A percentile compares a stretch with the other conserved stretches of the same genome.
These are phyloP conservation scores for Apocrypta bakeri DNA, from an alignment of 1,140 invertebrate genomes.

Conservation along the genomic window DNA sequence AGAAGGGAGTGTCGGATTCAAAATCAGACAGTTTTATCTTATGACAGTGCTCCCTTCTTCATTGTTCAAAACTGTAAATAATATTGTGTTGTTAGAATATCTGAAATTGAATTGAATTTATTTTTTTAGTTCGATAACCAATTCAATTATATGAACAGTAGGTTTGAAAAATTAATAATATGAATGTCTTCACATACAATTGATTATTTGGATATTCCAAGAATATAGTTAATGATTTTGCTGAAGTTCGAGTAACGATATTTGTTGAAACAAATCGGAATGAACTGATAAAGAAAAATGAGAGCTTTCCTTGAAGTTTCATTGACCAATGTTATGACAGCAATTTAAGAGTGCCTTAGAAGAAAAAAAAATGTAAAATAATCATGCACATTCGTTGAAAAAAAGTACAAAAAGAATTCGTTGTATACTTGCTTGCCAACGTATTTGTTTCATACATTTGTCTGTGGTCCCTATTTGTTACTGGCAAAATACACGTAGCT, in stretches of 20 bases:
- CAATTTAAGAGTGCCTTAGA: slow-evolving; percentile 31
- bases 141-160: neutral
- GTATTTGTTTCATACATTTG: slow-evolving; percentile 51
- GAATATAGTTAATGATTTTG: slow-evolving; percentile 13
- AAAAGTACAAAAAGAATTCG: slow-evolving; percentile 37
- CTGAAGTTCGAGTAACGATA: slow-evolving; percentile 29
- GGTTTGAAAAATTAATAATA: neutral
- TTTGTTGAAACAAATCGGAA: slow-evolving; percentile 13
- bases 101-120: neutral
- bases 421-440: slow-evolving; percentile 51
- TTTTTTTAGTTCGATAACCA: neutral
- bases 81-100: neutral
- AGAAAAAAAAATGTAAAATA: slow-evolving; percentile 45
- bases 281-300: slow-evolving; percentile 47
- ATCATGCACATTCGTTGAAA: slow-evolving; percentile 39
- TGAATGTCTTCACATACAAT: neutral
- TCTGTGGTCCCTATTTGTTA: slow-evolving; percentile 49
- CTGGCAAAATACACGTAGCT: slow-evolving; percentile 46
- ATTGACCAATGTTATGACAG: slow-evolving; percentile 13
- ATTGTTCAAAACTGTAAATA: slow-evolving; percentile 17
- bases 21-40: neutral
- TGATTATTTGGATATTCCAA: neutral
- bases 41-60: slow-evolving; percentile 10
- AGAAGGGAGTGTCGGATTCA: slow-evolving; percentile 1
- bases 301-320: slow-evolving; percentile 47